Percentiles rank a stretch among this genome's conserved stretches.
These are phyloP conservation scores for Intellagama lesueurii DNA, from an alignment of 2,797 vertebrate genomes.

Conservation along the genomic window DNA sequence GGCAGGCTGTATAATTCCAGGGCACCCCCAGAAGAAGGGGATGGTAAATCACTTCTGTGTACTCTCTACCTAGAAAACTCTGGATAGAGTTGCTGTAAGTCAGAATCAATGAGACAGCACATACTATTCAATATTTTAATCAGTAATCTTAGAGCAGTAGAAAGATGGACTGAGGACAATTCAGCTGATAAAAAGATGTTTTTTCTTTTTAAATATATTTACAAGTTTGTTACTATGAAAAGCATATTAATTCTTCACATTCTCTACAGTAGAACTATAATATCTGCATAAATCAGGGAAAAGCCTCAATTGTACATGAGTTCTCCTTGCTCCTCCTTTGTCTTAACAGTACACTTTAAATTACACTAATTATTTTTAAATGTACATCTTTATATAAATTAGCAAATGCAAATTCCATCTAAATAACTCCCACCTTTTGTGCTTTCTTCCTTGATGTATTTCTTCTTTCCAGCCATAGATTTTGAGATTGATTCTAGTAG, in stretches of 20 bases:
- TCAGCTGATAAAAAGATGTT: conserved; percentile 57
- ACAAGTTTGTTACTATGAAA: conserved; percentile 15
- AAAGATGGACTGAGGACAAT: conserved; percentile 63
- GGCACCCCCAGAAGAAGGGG: no score
- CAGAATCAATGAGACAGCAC: no score
- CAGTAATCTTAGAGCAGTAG: conserved; percentile 47
- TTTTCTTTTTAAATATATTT: conserved; percentile 37
- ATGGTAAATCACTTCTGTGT: no score
- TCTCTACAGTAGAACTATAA: no score
- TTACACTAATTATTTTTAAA: background rate
- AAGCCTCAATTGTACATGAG: background rate
- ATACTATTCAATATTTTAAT: conserved; percentile 60
- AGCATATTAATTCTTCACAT: conserved; percentile 28
- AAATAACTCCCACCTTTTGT: background rate
- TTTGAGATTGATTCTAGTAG: background rate
- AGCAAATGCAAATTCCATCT: background rate
- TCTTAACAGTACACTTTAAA: background rate
- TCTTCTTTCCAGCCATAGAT: background rate
- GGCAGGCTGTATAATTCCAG: no score
- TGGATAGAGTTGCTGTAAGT: no score
- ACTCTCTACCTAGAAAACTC: no score
- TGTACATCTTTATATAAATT: background rate
- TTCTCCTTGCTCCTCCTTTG: background rate
- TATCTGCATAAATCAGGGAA: background rate
- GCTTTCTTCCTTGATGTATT: background rate